Evolutionary conservation across 2,888 invertebrate genomes (phyloP).

Genomic region (Acanthosepion lycidas): DNA sequence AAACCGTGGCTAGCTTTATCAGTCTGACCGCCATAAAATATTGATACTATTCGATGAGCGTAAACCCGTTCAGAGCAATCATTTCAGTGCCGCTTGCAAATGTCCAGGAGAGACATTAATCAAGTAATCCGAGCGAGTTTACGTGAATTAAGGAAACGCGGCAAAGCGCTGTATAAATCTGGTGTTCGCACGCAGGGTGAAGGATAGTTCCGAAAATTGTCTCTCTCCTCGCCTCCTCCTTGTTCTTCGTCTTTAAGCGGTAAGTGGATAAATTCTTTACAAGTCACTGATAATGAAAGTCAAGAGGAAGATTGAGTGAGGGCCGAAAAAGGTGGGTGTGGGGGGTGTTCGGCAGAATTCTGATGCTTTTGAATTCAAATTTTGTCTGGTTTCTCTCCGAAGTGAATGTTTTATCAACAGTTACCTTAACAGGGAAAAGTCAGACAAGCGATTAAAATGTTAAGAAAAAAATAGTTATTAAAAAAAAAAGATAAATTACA

Average conservation of each 20-base stretch:
- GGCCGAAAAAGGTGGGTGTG: no score
- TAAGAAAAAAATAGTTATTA: no score
- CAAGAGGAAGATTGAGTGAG: background rate
- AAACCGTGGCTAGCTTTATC: constrained; percentile 33
- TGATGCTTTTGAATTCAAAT: no score
- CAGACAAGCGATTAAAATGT: no score
- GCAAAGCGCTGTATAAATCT: background rate
- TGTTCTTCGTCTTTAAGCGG: background rate
- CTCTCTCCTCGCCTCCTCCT: background rate
- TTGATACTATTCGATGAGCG: background rate
- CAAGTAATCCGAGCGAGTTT: background rate
- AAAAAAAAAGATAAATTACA: no score
- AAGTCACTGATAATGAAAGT: background rate
- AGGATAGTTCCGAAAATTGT: background rate
- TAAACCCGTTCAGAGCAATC: background rate
- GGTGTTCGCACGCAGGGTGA: constrained; percentile 33
- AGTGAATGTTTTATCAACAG: no score
- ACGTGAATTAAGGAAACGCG: constrained; percentile 10
- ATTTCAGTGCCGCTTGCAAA: background rate
- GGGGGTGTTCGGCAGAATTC: no score
- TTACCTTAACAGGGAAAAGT: no score
- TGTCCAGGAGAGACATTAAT: background rate
- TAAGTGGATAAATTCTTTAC: constrained; percentile 9
- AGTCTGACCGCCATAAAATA: constrained; percentile 33
- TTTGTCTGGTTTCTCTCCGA: no score